Percentiles rank a stretch among this genome's conserved stretches.
These are phyloP conservation scores for Pseudoatta argentina DNA, from an alignment of 1,140 invertebrate species.

Conservation along the genomic window DNA sequence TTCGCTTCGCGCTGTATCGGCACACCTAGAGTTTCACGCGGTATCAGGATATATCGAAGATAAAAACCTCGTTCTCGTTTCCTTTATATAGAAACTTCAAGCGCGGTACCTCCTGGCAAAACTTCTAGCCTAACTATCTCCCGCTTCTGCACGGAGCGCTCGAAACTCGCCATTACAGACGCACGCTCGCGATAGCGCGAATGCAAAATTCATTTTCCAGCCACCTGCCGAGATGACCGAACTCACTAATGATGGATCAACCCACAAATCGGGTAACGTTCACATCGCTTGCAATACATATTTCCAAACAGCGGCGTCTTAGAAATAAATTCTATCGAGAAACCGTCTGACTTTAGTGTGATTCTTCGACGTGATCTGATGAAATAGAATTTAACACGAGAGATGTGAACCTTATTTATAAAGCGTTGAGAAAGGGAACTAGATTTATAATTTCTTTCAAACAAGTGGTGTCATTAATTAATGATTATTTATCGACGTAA, in stretches of 20 bases:
- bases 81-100: constrained; percentile 77
- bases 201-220: constrained; percentile 53
- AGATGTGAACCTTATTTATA: background rate
- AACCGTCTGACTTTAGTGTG: constrained; percentile 55
- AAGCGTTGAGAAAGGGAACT: background rate
- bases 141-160: constrained; percentile 34
- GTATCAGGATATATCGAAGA: constrained; percentile 67
- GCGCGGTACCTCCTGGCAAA: constrained; percentile 53
- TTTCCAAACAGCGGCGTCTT: background rate
- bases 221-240: constrained; percentile 15
- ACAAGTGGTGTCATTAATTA: background rate
- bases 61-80: constrained; percentile 80
- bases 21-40: constrained; percentile 56
- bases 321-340: constrained; percentile 36
- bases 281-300: background rate
- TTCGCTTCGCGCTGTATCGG: constrained; percentile 30
- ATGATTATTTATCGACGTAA: background rate
- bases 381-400: background rate
- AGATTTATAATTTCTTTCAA: background rate
- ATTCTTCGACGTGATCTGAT: background rate
- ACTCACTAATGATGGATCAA: background rate
- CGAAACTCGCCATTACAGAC: constrained; percentile 30
- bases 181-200: background rate
- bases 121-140: constrained; percentile 39
- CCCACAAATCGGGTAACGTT: background rate